A percentile compares a stretch with the other conserved stretches of the same genome.
Evolutionary conservation across 2,888 invertebrate species (phyloP).

Genomic region (Hymenopus coronatus): DNA sequence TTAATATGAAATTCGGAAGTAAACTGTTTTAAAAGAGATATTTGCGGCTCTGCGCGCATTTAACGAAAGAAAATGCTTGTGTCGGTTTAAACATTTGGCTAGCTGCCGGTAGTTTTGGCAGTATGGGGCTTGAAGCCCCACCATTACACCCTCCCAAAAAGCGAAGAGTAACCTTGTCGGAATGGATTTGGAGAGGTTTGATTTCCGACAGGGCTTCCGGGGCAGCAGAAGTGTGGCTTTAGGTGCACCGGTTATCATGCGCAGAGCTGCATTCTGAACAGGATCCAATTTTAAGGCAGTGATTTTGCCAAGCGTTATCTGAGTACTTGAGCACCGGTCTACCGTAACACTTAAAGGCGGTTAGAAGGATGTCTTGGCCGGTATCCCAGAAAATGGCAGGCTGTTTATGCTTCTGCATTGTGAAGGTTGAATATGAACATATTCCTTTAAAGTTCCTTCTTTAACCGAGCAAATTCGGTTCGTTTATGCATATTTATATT

Average conservation of each 20-base stretch:
- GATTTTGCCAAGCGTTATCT: neutral
- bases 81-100: neutral
- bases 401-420: too few relatives aligned
- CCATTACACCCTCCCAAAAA: neutral
- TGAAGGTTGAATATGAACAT: too few relatives aligned
- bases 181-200: neutral
- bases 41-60: too few relatives aligned
- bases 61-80: too few relatives aligned
- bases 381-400: neutral
- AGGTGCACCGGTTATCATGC: neutral
- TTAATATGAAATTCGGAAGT: too few relatives aligned
- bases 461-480: too few relatives aligned
- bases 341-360: neutral
- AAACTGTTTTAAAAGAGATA: too few relatives aligned
- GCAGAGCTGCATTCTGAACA: neutral
- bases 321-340: neutral
- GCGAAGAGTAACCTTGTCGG: too few relatives aligned
- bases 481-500: too few relatives aligned
- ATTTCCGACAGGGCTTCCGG: neutral
- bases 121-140: neutral
- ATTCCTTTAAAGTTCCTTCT: too few relatives aligned
- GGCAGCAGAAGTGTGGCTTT: neutral
- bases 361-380: neutral
- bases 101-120: neutral
- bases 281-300: neutral